A percentile compares a stretch with the other conserved stretches of the same genome.
These are phyloP conservation scores for Ochropacha duplaris DNA, from an alignment of 2,888 invertebrate species.

Conservation along the genomic window DNA sequence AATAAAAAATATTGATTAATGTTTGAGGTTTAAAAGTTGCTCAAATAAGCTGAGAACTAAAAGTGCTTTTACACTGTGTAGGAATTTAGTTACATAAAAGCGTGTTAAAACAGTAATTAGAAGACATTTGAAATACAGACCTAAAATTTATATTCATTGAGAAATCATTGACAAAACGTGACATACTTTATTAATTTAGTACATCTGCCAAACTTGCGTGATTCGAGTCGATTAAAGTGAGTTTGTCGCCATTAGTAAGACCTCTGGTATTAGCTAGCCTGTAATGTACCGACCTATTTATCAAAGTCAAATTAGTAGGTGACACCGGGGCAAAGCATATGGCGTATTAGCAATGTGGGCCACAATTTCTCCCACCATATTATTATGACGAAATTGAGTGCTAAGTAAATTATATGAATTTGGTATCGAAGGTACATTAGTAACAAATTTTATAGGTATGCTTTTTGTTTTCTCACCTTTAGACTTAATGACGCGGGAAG, in stretches of 20 bases:
- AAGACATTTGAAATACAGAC: too few species aligned
- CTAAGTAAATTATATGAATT: conserved; percentile 68
- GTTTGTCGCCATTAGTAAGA: conserved; percentile 19
- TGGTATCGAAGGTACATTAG: conserved; percentile 20
- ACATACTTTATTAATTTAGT: too few species aligned
- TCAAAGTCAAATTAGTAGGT: conserved; percentile 74
- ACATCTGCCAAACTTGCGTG: not conserved
- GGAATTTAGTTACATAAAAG: too few species aligned
- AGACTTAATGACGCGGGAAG: conserved; percentile 10
- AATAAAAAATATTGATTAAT: not conserved
- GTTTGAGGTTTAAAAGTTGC: too few species aligned
- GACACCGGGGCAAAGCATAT: conserved; percentile 72
- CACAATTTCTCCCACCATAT: conserved; percentile 46
- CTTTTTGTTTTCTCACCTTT: conserved; percentile 3
- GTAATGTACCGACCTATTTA: conserved; percentile 66
- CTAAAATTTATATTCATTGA: too few species aligned
- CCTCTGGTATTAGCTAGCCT: conserved; percentile 42
- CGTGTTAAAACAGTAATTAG: too few species aligned
- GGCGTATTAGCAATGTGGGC: conserved; percentile 55
- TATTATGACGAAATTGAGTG: conserved; percentile 71
- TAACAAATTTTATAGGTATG: conserved; percentile 30
- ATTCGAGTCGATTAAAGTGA: conserved; percentile 4
- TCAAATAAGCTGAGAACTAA: too few species aligned
- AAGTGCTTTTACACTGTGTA: too few species aligned
- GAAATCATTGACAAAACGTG: too few species aligned